Percentiles rank a stretch among this genome's conserved stretches.
These are phyloP conservation scores for Spodoptera exigua DNA, from an alignment of 2,888 invertebrate genomes.

Conservation along the genomic window DNA sequence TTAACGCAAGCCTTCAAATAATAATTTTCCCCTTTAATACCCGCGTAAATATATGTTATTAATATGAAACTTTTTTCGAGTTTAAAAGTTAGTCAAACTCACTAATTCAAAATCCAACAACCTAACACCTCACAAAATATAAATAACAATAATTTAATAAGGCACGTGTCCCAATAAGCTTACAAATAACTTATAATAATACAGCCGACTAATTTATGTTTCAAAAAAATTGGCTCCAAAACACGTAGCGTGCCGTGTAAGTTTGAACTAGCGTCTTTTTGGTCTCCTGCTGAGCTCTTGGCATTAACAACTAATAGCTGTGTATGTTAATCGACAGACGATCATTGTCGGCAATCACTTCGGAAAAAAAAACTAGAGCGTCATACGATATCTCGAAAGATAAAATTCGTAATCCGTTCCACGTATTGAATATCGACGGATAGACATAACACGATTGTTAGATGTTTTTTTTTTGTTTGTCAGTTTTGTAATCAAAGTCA, in stretches of 20 bases:
- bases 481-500: conserved; percentile 50
- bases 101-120: conserved; percentile 2
- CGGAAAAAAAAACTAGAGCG: conserved; percentile 65
- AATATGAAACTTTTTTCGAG: too few species aligned
- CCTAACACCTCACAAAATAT: conserved; percentile 4
- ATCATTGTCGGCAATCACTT: conserved; percentile 72
- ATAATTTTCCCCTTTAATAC: too few species aligned
- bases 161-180: conserved; percentile 19
- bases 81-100: too few species aligned
- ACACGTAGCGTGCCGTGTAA: conserved; percentile 52
- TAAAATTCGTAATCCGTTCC: conserved; percentile 73
- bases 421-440: conserved; percentile 66
- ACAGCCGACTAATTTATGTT: conserved; percentile 43
- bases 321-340: conserved; percentile 74
- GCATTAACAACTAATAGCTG: conserved; percentile 74
- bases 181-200: conserved; percentile 21
- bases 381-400: conserved; percentile 67
- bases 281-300: conserved; percentile 70
- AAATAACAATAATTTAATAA: conserved; percentile 35
- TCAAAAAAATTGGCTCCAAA: conserved; percentile 45
- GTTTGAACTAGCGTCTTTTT: conserved; percentile 54
- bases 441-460: conserved; percentile 57
- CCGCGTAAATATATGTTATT: too few species aligned
- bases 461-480: conserved; percentile 37
- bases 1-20: too few species aligned